Evolutionary conservation across 2,888 invertebrate genomes (phyloP).

Genomic region (Xylocampa areola): DNA sequence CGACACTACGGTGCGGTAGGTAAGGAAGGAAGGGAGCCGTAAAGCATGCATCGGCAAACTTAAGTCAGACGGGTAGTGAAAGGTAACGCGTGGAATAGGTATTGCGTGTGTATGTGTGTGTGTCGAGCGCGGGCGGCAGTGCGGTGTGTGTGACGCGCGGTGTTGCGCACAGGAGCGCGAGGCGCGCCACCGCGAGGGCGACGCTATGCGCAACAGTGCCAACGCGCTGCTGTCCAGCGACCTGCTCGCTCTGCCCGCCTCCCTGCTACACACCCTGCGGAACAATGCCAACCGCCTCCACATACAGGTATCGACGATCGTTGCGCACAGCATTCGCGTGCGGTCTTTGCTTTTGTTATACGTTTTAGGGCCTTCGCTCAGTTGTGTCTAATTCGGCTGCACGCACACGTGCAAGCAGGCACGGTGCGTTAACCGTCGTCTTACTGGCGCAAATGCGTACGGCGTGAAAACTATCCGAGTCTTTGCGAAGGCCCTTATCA

Average conservation of each 20-base stretch:
- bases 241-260: constrained; percentile 89
- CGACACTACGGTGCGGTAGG: too few species aligned
- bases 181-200: constrained; percentile 74
- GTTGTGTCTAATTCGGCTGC: background rate
- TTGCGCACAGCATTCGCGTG: constrained; percentile 13
- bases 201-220: constrained; percentile 93
- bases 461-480: background rate
- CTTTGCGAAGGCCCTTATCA: constrained; percentile 8
- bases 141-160: constrained; percentile 45
- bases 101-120: background rate
- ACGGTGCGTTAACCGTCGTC: background rate
- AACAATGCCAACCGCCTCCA: constrained; percentile 76
- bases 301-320: constrained; percentile 73
- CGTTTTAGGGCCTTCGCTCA: constrained; percentile 10
- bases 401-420: background rate
- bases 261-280: constrained; percentile 79
- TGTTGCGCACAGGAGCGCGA: constrained; percentile 62
- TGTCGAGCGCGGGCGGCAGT: constrained; percentile 7
- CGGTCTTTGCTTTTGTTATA: constrained; percentile 8
- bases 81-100: background rate
- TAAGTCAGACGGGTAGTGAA: too few species aligned
- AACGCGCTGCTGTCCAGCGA: constrained; percentile 94
- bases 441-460: background rate
- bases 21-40: too few species aligned
- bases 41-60: too few species aligned